These are phyloP conservation scores for Ptiloglossa arizonensis DNA, from an alignment of 1,140 invertebrate genomes.

Conservation along the genomic window DNA sequence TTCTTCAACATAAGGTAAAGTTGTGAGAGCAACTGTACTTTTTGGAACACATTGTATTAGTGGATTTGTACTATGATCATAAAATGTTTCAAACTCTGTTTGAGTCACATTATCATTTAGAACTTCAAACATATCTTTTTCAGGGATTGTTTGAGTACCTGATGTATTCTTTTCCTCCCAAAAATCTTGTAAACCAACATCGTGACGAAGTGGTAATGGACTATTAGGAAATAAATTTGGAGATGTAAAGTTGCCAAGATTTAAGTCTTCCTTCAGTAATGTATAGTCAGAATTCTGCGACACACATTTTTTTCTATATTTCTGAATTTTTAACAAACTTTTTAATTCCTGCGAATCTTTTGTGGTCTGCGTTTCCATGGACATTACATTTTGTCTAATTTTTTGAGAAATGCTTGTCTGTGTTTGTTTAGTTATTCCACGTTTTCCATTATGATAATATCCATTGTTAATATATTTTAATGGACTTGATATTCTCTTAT, in stretches of 20 bases:
- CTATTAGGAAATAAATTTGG: constrained; percentile 79
- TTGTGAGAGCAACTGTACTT: constrained; percentile 56
- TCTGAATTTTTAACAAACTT: constrained; percentile 62
- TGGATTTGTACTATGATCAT: constrained; percentile 57
- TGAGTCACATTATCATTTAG: constrained; percentile 74
- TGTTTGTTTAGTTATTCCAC: constrained; percentile 79
- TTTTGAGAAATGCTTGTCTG: constrained; percentile 77
- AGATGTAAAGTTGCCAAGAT: constrained; percentile 70
- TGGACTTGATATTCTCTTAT: constrained; percentile 60
- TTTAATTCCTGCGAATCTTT: constrained; percentile 50
- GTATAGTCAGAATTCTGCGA: constrained; percentile 54
- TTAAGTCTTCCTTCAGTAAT: constrained; percentile 71
- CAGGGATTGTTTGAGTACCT: constrained; percentile 80
- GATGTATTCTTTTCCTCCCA: constrained; percentile 79
- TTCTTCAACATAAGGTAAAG: constrained; percentile 63
- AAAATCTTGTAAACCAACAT: constrained; percentile 76
- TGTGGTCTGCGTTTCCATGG: constrained; percentile 81
- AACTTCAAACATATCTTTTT: constrained; percentile 74
- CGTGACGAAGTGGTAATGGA: constrained; percentile 75
- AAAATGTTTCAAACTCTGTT: constrained; percentile 71
- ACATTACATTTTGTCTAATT: constrained; percentile 71
- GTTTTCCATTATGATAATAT: constrained; percentile 69
- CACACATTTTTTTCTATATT: constrained; percentile 60
- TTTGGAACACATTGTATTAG: constrained; percentile 61
- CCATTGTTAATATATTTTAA: constrained; percentile 59